A percentile compares a stretch with the other conserved stretches of the same genome.
Evolutionary conservation across 2,113 vertebrate genomes (phyloP).

Genomic region (Mesoclemmys tuberculata): DNA sequence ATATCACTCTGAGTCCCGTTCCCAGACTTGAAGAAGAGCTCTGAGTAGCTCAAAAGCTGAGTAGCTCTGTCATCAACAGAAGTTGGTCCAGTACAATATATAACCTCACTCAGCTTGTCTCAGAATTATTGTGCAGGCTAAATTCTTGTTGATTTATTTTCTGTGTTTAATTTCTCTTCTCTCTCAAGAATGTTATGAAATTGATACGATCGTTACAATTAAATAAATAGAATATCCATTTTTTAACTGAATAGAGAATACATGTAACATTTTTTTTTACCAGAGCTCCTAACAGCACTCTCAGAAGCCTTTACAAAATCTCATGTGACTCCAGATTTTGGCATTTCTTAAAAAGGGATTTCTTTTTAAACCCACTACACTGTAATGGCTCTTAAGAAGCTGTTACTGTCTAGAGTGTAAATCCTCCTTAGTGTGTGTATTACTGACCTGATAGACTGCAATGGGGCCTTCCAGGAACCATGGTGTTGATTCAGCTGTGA

Average conservation of each 20-base stretch:
- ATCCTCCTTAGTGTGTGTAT: slow-evolving; percentile 73
- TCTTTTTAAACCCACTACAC: slow-evolving; percentile 60
- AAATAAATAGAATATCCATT: not conserved
- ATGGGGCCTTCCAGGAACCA: slow-evolving; percentile 22
- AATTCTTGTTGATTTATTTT: not conserved
- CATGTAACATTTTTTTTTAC: slow-evolving; percentile 9
- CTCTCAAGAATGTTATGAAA: accelerated
- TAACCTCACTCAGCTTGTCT: not conserved
- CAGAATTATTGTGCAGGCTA: accelerated
- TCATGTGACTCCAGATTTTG: slow-evolving; percentile 57
- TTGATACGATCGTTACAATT: not conserved
- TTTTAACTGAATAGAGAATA: not conserved
- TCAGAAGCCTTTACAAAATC: not conserved
- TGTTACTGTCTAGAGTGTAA: slow-evolving; percentile 70
- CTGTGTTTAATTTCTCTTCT: not conserved
- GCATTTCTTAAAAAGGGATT: slow-evolving; percentile 72
- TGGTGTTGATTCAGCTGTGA: not conserved
- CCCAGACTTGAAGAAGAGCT: not conserved
- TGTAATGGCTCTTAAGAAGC: slow-evolving; percentile 74
- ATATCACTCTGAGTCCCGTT: not conserved
- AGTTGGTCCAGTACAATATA: not conserved
- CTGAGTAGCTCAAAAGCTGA: not conserved
- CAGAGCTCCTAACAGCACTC: not conserved
- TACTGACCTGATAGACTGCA: slow-evolving; percentile 62
- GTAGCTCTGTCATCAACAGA: not conserved